These are phyloP conservation scores for Thymallus thymallus DNA, from an alignment of 2,113 vertebrate genomes.

Conservation along the genomic window DNA sequence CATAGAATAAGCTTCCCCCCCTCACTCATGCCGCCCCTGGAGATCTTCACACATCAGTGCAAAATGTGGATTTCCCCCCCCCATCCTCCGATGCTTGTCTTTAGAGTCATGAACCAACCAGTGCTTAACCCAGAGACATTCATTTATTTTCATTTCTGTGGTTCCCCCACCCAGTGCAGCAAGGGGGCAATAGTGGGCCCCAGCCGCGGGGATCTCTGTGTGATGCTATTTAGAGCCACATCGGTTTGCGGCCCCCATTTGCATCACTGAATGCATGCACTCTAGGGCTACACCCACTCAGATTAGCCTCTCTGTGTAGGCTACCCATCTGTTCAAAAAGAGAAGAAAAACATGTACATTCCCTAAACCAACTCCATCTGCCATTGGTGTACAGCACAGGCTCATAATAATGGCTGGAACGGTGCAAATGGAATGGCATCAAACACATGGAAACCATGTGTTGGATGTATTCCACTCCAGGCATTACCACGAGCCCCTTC, in stretches of 20 bases:
- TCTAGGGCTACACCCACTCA: constrained; percentile 48
- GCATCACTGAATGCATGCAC: constrained; percentile 50
- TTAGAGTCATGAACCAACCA: constrained; percentile 17
- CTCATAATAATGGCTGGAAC: too few relatives aligned
- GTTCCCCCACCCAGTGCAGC: constrained; percentile 31
- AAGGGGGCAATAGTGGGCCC: constrained; percentile 44
- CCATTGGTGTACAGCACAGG: neutral
- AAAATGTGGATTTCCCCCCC: constrained; percentile 46
- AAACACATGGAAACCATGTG: too few relatives aligned
- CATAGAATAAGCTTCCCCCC: neutral
- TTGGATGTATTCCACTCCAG: too few relatives aligned
- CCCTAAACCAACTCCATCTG: neutral
- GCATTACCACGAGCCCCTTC: too few relatives aligned
- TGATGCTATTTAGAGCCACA: constrained; percentile 61
- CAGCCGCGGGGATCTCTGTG: constrained; percentile 39
- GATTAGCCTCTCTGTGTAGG: constrained; percentile 37
- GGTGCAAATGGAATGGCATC: too few relatives aligned
- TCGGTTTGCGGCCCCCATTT: constrained; percentile 57
- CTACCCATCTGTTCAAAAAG: constrained; percentile 50
- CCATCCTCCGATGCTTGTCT: constrained; percentile 36
- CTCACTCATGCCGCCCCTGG: neutral
- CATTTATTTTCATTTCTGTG: constrained; percentile 41
- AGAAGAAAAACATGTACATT: constrained; percentile 14
- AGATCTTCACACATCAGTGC: constrained; percentile 39
- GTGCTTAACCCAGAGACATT: constrained; percentile 32